These are phyloP conservation scores for Cydia amplana DNA, from an alignment of 1,140 invertebrate species.

Conservation along the genomic window DNA sequence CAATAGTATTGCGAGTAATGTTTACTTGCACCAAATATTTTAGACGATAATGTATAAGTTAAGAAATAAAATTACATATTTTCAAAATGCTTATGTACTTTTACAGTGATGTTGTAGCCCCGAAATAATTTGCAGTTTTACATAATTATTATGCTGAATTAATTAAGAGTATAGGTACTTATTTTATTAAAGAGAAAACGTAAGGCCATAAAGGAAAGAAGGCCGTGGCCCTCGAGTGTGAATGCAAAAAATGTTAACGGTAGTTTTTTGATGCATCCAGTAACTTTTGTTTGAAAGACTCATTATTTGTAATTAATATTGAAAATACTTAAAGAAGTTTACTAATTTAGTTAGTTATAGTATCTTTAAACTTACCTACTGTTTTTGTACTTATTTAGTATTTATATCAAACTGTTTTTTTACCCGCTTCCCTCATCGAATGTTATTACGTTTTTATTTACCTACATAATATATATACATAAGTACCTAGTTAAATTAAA, in stretches of 20 bases:
- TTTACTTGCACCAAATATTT: constrained; percentile 13
- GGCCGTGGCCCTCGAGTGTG: background rate
- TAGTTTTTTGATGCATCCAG: background rate
- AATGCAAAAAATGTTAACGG: constrained; percentile 8
- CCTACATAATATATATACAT: too few species aligned
- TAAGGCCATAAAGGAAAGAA: background rate
- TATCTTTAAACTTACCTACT: too few species aligned
- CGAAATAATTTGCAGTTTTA: background rate
- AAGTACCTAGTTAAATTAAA: too few species aligned
- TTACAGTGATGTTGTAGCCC: background rate
- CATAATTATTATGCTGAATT: background rate
- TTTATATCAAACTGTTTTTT: too few species aligned
- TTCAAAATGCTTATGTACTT: background rate
- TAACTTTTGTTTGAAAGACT: too few species aligned
- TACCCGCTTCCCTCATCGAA: too few species aligned
- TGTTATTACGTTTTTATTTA: too few species aligned
- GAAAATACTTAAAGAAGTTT: too few species aligned
- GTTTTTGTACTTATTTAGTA: too few species aligned
- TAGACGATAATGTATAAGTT: background rate
- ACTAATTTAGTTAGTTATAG: too few species aligned
- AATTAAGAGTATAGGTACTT: background rate
- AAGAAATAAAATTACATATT: background rate
- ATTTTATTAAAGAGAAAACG: constrained; percentile 6
- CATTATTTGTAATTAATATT: too few species aligned
- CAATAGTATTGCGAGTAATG: background rate